phyloP scores from a whole-genome alignment of 92 coral and sea anemone species.

The Ricordea florida region DNA sequence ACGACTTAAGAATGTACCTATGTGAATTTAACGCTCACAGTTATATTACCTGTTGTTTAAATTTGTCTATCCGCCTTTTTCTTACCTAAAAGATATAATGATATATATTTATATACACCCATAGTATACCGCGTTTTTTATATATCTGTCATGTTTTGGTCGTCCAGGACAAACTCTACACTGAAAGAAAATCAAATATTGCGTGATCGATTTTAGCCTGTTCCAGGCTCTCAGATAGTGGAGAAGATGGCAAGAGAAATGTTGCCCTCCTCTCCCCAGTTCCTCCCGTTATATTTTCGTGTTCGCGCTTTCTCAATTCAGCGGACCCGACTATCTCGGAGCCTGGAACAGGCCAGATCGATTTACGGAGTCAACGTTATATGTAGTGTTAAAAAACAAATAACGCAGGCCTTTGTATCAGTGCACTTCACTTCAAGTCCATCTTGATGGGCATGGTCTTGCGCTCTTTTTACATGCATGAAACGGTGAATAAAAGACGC shows the following conservation, averaged over 20 bases:
- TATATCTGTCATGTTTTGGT: background rate
- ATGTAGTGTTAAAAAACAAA: constrained; percentile 9
- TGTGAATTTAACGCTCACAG: constrained; percentile 3
- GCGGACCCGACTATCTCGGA: no score
- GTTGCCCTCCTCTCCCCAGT: no score
- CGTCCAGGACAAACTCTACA: background rate
- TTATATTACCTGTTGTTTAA: background rate
- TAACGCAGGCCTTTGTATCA: background rate
- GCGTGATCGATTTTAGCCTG: constrained; percentile 3
- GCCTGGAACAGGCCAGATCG: no score
- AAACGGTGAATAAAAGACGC: background rate
- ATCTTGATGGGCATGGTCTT: background rate
- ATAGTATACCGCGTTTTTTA: constrained; percentile 2
- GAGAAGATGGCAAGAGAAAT: no score
- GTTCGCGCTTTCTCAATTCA: no score
- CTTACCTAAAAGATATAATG: background rate
- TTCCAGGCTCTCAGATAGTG: no score
- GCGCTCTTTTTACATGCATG: constrained; percentile 7
- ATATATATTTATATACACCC: constrained; percentile 6
- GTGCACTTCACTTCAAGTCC: background rate
- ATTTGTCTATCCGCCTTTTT: background rate
- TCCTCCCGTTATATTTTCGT: no score
- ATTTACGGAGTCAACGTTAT: background rate
- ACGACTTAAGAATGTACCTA: constrained; percentile 12
- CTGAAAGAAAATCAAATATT: background rate